Evolutionary conservation across 2,888 invertebrate genomes (phyloP).

Genomic region (Nymphalis urticae): DNA sequence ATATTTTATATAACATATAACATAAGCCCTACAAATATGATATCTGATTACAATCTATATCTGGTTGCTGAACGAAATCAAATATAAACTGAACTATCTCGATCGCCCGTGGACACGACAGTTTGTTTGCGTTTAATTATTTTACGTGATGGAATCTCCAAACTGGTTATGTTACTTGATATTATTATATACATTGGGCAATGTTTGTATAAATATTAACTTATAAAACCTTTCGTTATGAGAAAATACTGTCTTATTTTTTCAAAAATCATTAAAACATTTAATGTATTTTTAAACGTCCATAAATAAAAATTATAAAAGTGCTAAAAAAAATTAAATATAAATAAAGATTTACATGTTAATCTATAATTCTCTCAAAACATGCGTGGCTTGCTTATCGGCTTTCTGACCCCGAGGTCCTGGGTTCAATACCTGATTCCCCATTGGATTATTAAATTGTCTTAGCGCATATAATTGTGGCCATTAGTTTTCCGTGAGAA

Average conservation of each 20-base stretch:
- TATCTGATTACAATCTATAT: constrained; percentile 38
- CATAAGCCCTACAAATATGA: not conserved
- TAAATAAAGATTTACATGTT: too few species aligned
- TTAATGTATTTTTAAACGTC: not conserved
- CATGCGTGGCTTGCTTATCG: too few species aligned
- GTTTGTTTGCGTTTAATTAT: constrained; percentile 75
- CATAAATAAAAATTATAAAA: too few species aligned
- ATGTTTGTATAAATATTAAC: not conserved
- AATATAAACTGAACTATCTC: constrained; percentile 59
- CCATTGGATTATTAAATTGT: too few species aligned
- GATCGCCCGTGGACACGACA: constrained; percentile 52
- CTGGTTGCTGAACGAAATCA: constrained; percentile 51
- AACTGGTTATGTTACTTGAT: not conserved
- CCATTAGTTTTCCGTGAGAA: too few species aligned
- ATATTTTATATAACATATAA: not conserved
- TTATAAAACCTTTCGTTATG: not conserved
- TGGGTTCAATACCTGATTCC: too few species aligned
- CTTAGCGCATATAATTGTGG: too few species aligned
- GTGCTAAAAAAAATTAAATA: too few species aligned
- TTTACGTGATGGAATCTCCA: constrained; percentile 58
- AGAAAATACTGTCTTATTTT: not conserved
- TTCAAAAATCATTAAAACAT: not conserved
- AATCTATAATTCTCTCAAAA: too few species aligned
- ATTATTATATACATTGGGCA: not conserved
- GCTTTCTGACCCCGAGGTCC: too few species aligned